phyloP scores from a whole-genome alignment of 2,888 invertebrate genomes.

The Drosophila lacicola region DNA sequence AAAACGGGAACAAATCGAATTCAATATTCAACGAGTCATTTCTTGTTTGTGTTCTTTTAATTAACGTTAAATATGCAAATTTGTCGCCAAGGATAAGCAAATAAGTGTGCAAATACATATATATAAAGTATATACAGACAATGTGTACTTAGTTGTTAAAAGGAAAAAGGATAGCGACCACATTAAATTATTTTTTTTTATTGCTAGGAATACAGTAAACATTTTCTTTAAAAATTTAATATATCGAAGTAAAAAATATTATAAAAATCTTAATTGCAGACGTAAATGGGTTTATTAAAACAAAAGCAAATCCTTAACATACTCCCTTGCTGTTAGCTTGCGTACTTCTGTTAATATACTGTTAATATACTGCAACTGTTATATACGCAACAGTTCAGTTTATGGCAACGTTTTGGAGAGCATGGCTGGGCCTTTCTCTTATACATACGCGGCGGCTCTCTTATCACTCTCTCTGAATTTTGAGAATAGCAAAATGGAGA shows the following conservation, averaged over 20 bases:
- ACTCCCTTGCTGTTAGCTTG: not conserved
- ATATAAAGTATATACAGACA: not conserved
- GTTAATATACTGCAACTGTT: constrained; percentile 27
- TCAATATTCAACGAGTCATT: constrained; percentile 21
- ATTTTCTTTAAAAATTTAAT: not conserved
- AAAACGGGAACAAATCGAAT: constrained; percentile 24
- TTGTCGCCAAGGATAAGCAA: not conserved
- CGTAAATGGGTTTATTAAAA: not conserved
- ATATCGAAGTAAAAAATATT: not conserved
- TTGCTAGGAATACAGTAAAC: not conserved
- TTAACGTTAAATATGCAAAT: constrained; percentile 62
- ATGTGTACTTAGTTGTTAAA: not conserved
- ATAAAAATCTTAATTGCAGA: no score
- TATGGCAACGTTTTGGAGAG: constrained; percentile 35
- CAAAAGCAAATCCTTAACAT: not conserved
- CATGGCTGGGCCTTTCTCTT: constrained; percentile 13
- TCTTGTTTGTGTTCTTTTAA: constrained; percentile 48
- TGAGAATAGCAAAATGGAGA: constrained; percentile 17
- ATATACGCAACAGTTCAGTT: constrained; percentile 41
- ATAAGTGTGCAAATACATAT: not conserved
- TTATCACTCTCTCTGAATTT: constrained; percentile 17
- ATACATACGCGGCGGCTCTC: constrained; percentile 28
- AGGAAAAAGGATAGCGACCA: not conserved
- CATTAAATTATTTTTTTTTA: no score
- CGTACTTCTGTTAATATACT: not conserved